Evolutionary conservation across 2,888 invertebrate species (phyloP).

Genomic region (Chrysotoxum bicinctum): DNA sequence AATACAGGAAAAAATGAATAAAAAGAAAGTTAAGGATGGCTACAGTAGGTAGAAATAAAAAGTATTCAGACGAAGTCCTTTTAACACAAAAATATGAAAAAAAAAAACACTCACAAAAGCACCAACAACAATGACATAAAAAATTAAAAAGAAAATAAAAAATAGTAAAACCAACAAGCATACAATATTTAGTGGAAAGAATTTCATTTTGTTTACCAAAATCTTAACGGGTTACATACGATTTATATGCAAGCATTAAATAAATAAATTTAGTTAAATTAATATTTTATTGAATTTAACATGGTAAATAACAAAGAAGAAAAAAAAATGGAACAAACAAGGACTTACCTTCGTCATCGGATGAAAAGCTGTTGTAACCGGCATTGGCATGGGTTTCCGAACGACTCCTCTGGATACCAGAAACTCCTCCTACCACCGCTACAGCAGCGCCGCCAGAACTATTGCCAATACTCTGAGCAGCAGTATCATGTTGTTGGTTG

Average conservation of each 20-base stretch:
- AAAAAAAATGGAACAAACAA: slow-evolving; percentile 32
- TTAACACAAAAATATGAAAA: neutral
- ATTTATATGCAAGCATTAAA: slow-evolving; percentile 59
- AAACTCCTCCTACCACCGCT: slow-evolving; percentile 73
- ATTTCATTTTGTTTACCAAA: slow-evolving; percentile 60
- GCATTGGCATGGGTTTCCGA: slow-evolving; percentile 83
- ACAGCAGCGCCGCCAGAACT: slow-evolving; percentile 24
- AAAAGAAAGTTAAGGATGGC: slow-evolving; percentile 53
- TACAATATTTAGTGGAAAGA: slow-evolving; percentile 45
- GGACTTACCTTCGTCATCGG: slow-evolving; percentile 94
- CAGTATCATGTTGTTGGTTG: neutral
- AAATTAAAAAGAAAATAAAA: slow-evolving; percentile 14
- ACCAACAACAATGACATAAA: slow-evolving; percentile 39
- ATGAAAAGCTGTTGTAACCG: slow-evolving; percentile 92
- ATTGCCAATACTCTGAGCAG: slow-evolving; percentile 27
- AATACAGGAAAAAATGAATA: slow-evolving; percentile 37
- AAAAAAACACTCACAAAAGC: slow-evolving; percentile 28
- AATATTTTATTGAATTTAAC: slow-evolving; percentile 37
- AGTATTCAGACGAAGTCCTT: slow-evolving; percentile 25
- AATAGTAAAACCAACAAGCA: slow-evolving; percentile 14
- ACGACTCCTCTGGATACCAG: slow-evolving; percentile 81
- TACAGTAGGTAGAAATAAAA: slow-evolving; percentile 40
- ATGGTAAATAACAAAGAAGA: neutral
- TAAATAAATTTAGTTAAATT: slow-evolving; percentile 34
- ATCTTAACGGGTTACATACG: slow-evolving; percentile 67